Evolutionary conservation across 1,140 invertebrate species (phyloP), one percentile per base, ranked within the genome.

Genomic region (Brachionus koreanus): DNA sequence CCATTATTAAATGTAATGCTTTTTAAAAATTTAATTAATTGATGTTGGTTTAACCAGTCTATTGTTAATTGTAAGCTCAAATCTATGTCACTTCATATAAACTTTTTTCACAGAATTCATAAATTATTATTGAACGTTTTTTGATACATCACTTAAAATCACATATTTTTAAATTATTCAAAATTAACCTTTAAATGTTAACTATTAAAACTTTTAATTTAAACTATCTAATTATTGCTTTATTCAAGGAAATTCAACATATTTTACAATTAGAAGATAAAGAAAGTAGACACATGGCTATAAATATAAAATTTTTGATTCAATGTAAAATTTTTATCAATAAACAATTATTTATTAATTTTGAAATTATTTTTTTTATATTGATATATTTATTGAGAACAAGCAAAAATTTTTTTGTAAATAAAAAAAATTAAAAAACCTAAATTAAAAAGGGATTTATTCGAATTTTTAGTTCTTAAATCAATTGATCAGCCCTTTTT

Each of bases 1-100:
- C 37, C n/a, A 69, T 39, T 37, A 37, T 57, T 57, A 57, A 57
- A 69, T 69, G 65, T 42, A 69, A 69, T 69, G 33, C 35, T 69
- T 43, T 69, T 37, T 69, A 12, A n/a, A 19, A n/a, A 19, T 13
- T 39, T 16, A 37, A 5, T n/a, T 16, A 16, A 16, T 39, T 69
- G 5, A 19, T 69, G 65, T 37, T 37, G 12, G 35, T 69, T n/a
- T 65, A 35, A 65, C 25, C 29, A 33, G 25, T 65, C 29, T 37
- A 10, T n/a, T 63, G 25, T 65, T 65, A 9, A 57, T 57, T 57
- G 49, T 57, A 25, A 57, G 49, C 49, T 57, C 9, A 19, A 57
- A 7, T 0, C 49, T 57, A 19, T 23, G 19, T 57, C 49, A 57
- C 49, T 16, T 19, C 3, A 57, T 23, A 52, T 19, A 7, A 57